Percentiles rank a stretch among this genome's conserved stretches.
phyloP scores from a whole-genome alignment of 2,888 invertebrate genomes.

The Cynaeus angustus region DNA sequence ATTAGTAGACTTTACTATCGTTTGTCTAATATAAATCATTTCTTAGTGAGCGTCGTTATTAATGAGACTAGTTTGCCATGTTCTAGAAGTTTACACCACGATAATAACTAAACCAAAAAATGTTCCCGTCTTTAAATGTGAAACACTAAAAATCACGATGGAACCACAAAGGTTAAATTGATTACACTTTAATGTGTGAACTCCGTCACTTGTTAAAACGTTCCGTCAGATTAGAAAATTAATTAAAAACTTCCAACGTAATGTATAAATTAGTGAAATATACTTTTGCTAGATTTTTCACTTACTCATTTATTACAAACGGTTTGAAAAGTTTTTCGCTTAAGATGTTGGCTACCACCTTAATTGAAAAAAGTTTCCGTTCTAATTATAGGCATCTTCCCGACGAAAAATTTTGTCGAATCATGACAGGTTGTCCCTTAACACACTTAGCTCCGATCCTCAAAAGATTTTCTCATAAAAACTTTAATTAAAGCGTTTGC shows the following conservation, averaged over 20 bases:
- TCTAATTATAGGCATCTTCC: conserved; percentile 19
- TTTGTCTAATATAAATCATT: no score
- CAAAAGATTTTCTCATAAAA: conserved; percentile 19
- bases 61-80: no score
- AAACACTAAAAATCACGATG: conserved; percentile 20
- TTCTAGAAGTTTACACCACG: no score
- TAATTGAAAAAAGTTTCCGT: conserved; percentile 18
- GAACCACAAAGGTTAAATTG: conserved; percentile 23
- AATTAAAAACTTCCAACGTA: conserved; percentile 45
- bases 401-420: conserved; percentile 23
- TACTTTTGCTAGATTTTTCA: conserved; percentile 21
- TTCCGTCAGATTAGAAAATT: conserved; percentile 45
- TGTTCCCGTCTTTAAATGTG: background rate
- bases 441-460: conserved; percentile 1
- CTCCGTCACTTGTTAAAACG: conserved; percentile 42
- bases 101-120: background rate
- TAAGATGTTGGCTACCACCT: conserved; percentile 34
- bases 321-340: conserved; percentile 38
- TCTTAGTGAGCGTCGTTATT: no score
- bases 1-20: no score
- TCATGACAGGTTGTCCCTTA: conserved; percentile 15
- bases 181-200: conserved; percentile 45
- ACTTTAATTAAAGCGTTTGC: conserved; percentile 45
- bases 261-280: conserved; percentile 46
- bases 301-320: conserved; percentile 29